Evolutionary conservation across 2,113 vertebrate genomes (phyloP).

Genomic region (Sisor rabdophorus): DNA sequence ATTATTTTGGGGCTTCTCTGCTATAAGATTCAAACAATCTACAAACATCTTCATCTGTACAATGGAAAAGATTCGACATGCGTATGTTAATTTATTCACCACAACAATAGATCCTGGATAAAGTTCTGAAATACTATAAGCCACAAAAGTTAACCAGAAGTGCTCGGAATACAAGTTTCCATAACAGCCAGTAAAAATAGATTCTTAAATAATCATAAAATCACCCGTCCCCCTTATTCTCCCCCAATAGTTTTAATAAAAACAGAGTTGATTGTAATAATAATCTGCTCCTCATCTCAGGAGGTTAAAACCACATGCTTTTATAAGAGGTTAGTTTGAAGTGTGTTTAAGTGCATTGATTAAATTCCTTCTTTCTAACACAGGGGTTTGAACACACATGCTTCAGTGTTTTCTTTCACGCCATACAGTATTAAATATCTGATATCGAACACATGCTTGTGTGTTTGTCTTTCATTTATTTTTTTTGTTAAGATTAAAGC

Average conservation of each 20-base stretch:
- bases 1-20: too few relatives aligned
- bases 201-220: neutral
- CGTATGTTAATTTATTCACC: too few relatives aligned
- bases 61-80: too few relatives aligned
- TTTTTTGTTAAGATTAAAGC: constrained; percentile 19
- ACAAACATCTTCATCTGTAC: too few relatives aligned
- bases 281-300: neutral
- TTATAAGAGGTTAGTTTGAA: neutral
- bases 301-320: neutral
- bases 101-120: too few relatives aligned
- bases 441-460: neutral
- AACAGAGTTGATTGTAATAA: neutral
- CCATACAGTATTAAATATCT: constrained; percentile 6
- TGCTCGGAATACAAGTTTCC: neutral
- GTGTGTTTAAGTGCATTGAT: neutral
- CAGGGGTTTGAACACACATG: neutral
- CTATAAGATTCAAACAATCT: too few relatives aligned
- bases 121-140: too few relatives aligned
- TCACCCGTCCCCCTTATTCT: too few relatives aligned
- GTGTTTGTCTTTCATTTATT: neutral
- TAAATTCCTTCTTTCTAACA: neutral
- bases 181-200: neutral
- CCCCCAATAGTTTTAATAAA: neutral
- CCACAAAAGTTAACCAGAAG: neutral
- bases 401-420: neutral